phyloP scores from a whole-genome alignment of 2,888 invertebrate species.

The Meghimatium bilineatum region DNA sequence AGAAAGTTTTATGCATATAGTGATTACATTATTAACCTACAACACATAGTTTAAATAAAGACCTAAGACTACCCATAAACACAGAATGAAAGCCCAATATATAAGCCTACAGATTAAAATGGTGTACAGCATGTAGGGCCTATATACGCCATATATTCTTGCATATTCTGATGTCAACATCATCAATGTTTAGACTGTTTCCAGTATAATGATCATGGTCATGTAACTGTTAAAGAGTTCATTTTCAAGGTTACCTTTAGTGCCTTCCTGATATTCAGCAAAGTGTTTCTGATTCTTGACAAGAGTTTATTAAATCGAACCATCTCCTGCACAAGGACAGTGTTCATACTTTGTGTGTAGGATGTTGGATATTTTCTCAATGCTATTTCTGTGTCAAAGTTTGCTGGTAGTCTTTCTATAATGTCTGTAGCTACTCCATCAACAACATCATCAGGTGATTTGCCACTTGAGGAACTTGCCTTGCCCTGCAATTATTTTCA shows the following conservation, averaged over 20 bases:
- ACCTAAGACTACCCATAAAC: too few species aligned
- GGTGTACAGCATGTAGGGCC: too few species aligned
- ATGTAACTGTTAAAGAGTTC: background rate
- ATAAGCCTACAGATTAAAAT: too few species aligned
- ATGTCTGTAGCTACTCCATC: conserved; percentile 88
- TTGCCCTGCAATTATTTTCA: conserved; percentile 65
- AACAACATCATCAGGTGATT: conserved; percentile 88
- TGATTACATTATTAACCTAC: too few species aligned
- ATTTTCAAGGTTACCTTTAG: conserved; percentile 71
- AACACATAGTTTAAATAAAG: too few species aligned
- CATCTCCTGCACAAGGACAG: conserved; percentile 79
- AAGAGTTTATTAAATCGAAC: conserved; percentile 77
- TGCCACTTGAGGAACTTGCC: conserved; percentile 77
- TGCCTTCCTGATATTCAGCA: conserved; percentile 77
- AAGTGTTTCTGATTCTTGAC: conserved; percentile 72
- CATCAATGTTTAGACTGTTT: too few species aligned
- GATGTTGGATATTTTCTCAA: conserved; percentile 77
- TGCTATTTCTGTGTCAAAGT: conserved; percentile 76
- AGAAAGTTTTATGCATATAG: too few species aligned
- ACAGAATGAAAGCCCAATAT: too few species aligned
- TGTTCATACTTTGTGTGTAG: conserved; percentile 78
- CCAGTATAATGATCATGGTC: too few species aligned
- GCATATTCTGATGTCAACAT: too few species aligned
- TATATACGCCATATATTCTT: too few species aligned
- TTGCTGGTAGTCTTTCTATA: conserved; percentile 79